A percentile compares a stretch with the other conserved stretches of the same genome.
These are phyloP conservation scores for Cuculus canorus DNA, from an alignment of 2,797 vertebrate genomes.

Conservation along the genomic window DNA sequence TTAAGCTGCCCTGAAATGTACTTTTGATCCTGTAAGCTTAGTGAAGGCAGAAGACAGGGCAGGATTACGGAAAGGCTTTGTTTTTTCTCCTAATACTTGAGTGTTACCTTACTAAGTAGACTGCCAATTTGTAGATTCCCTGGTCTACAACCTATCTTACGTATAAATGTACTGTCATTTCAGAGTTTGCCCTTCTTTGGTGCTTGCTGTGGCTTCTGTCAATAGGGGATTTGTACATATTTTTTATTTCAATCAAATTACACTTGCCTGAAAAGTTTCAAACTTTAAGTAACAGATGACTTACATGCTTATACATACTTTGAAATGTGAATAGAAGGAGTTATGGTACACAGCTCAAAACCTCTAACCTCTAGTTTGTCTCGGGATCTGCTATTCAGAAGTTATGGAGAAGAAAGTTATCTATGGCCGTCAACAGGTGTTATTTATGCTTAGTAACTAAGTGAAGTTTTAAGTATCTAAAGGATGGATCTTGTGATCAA, in stretches of 20 bases:
- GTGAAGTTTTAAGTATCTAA: not conserved
- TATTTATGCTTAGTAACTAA: not conserved
- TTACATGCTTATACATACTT: not conserved
- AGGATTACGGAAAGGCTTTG: not conserved
- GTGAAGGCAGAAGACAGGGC: not conserved
- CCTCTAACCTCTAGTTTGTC: not conserved
- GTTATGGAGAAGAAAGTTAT: not conserved
- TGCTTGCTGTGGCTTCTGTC: not conserved
- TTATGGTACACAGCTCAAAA: not conserved
- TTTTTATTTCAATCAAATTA: not conserved
- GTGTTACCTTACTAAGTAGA: not conserved
- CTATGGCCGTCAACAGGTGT: accelerated
- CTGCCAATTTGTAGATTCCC: not conserved
- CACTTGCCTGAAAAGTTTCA: not conserved
- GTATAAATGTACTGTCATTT: not conserved
- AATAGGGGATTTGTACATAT: not conserved
- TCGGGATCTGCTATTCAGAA: not conserved
- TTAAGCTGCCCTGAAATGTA: constrained; percentile 34
- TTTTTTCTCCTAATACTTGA: not conserved
- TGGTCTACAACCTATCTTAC: not conserved
- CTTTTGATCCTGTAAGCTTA: constrained; percentile 1
- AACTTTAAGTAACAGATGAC: not conserved
- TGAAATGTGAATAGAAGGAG: not conserved
- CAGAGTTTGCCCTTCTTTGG: not conserved
- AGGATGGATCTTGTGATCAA: not conserved